Percentiles rank a stretch among this genome's conserved stretches.
Conservation (phyloP, 1,140 invertebrate genomes). For the Calephelis nemesis region DNA sequence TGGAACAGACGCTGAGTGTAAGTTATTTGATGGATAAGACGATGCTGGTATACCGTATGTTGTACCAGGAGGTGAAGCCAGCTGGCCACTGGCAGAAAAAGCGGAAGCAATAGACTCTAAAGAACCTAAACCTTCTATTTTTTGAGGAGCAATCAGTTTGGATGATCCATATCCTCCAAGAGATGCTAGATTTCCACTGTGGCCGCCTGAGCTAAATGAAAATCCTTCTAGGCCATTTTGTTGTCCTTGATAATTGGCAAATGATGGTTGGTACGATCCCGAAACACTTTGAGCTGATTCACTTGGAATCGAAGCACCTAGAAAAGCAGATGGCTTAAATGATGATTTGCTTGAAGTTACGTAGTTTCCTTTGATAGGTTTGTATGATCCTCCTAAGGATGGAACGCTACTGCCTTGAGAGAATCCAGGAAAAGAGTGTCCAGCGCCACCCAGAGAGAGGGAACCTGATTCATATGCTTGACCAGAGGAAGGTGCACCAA, state of each 20-base stretch:
- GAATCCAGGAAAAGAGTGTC: constrained; percentile 35
- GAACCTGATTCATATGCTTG: constrained; percentile 44
- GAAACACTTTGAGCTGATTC: constrained; percentile 51
- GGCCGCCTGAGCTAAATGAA: constrained; percentile 47
- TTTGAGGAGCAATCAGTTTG: constrained; percentile 52
- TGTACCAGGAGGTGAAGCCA: constrained; percentile 46
- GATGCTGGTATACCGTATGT: constrained; percentile 49
- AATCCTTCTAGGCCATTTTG: constrained; percentile 39
- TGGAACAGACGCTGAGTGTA: constrained; percentile 51
- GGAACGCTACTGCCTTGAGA: constrained; percentile 37
- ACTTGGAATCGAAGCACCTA: constrained; percentile 57
- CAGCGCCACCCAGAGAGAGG: constrained; percentile 39
- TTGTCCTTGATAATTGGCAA: constrained; percentile 42
- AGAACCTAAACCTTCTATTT: constrained; percentile 55
- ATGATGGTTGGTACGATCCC: constrained; percentile 55
- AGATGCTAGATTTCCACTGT: constrained; percentile 49
- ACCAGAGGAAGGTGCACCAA: constrained; percentile 45
- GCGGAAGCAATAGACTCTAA: constrained; percentile 52
- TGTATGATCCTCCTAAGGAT: constrained; percentile 42
- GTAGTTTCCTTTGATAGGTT: constrained; percentile 43
- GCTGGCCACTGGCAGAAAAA: constrained; percentile 57
- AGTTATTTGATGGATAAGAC: constrained; percentile 43
- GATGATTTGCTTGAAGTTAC: constrained; percentile 52
- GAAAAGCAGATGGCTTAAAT: constrained; percentile 66
- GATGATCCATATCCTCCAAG: constrained; percentile 49